Evolutionary conservation across 2,888 invertebrate genomes (phyloP), one percentile per base, ranked within the genome.

Genomic region (Nymphalis polychloros): DNA sequence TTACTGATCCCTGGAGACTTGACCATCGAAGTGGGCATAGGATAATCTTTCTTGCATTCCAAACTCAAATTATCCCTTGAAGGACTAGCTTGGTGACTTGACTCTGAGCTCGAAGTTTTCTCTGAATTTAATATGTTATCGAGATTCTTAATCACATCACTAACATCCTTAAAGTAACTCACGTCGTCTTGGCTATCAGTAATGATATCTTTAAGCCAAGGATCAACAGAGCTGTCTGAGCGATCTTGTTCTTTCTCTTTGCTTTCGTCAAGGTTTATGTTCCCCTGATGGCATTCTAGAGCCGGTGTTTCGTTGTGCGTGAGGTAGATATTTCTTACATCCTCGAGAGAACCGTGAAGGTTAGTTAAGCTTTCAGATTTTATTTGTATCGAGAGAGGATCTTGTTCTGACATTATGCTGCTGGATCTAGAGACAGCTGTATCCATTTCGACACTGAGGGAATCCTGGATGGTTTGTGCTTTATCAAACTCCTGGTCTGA

Each of bases 261-360:
- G 20, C 69, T 72, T 1, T 89, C 90, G 19, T 90, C 89, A 17
- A 87, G 75, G 64, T 76, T 73, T 2, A 87, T 81, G 66, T 91
- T 91, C 0, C 90, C 91, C 69, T 92, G 90, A 65, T 90, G 89
- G 69, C 91, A 90, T 67, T 92, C 92, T 8, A 87, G 80, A 0
- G 83, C 79, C 0, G 91, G 83, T 10, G 83, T 86, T 75, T 92
- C 92, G 68, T 89, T 88, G 75, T 91, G 92, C 10, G 89, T 89
- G 70, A 92, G 88, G 76, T 92, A 91, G 68, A 91, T 91, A 69
- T 91, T 91, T 35, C 89, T 81, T 1, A 94, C 90, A 77, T 94
- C 94, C 69, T 95, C 95, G 6, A 96, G 84, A 1, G 95, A 96
- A 0, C 96, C 96, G 75, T 95, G 95, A 1, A 96, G 88, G 79